Evolutionary conservation across 2,888 invertebrate species (phyloP).

Genomic region (Acanthosoma haemorrhoidale): DNA sequence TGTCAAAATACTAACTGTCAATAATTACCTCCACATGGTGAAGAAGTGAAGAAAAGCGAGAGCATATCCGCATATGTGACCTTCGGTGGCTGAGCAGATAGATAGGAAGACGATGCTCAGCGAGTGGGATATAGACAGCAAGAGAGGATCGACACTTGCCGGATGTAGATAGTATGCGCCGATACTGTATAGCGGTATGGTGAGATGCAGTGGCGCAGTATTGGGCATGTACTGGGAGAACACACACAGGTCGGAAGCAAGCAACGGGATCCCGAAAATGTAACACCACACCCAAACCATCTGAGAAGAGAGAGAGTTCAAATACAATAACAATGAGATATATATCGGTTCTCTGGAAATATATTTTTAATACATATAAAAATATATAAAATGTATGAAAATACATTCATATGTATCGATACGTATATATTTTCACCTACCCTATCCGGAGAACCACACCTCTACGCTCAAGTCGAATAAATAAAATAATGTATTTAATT

Average conservation of each 20-base stretch:
- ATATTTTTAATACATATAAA: too few species aligned
- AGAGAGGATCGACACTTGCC: not conserved
- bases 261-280: not conserved
- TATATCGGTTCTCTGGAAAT: too few species aligned
- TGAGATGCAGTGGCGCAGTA: not conserved
- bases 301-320: too few species aligned
- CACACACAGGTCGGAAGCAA: not conserved
- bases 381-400: too few species aligned
- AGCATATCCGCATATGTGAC: not conserved
- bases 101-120: not conserved
- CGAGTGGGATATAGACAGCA: not conserved
- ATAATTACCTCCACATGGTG: slow-evolving; percentile 1
- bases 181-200: not conserved
- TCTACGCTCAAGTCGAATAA: too few species aligned
- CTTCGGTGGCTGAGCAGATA: not conserved
- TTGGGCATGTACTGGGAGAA: not conserved
- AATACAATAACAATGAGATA: too few species aligned
- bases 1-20: too few species aligned
- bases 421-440: too few species aligned
- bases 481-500: too few species aligned
- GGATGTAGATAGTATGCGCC: not conserved
- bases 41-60: slow-evolving; percentile 15
- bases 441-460: too few species aligned
- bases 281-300: slow-evolving; percentile 9
- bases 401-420: too few species aligned